Base-by-base conservation (phyloP, 2,113 vertebrate genomes). In the Heterocephalus glaber region DNA sequence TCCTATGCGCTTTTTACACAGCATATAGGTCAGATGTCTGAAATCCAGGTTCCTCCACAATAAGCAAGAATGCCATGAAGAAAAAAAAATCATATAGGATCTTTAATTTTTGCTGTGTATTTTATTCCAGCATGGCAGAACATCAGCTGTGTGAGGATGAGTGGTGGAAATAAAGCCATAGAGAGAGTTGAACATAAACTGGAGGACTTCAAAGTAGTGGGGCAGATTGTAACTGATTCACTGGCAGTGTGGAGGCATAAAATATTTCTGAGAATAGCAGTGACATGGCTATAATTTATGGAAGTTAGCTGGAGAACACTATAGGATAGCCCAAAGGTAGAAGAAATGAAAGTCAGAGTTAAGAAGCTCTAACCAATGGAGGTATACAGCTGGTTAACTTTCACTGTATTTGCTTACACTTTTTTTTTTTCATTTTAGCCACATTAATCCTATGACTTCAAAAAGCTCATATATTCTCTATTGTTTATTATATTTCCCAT, bases 1-100 rank as follows among this genome's bases (percentile, higher is more conserved):
- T 94, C 65, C 35, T 7, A 28, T 52, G 28, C 11, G 79, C 85
- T 79, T 1, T 89, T 84, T 28, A 91, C 38, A 54, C 72, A 96
- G 79, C 63, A 85, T 63, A 76, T 98, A 60, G 61, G 95, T 93
- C 56, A 81, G 93, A 80, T 85, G 9, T 35, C 79, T 92, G 47
- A 30, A 38, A 58, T 76, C 65, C 92, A 80, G 70, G 89, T 7
- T 8, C n/a, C 1, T 16, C 19, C 58, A 89, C 70, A 92, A 70
- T 80, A n/a, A 79, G 68, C 7, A 88, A 87, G 80, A 91, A 83
- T 5, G 28, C 16, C 70, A 33, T 52, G 92, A 86, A 90, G 38
- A 17, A 86, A 33, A 87, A 30, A 84, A 60, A 74, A 33, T n/a
- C 4, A 52, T 19, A 12, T 0, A 72, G 24, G 44, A 84, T n/a